Conservation (phyloP, 2,113 vertebrate species). For the Oncorhynchus mykiss region DNA sequence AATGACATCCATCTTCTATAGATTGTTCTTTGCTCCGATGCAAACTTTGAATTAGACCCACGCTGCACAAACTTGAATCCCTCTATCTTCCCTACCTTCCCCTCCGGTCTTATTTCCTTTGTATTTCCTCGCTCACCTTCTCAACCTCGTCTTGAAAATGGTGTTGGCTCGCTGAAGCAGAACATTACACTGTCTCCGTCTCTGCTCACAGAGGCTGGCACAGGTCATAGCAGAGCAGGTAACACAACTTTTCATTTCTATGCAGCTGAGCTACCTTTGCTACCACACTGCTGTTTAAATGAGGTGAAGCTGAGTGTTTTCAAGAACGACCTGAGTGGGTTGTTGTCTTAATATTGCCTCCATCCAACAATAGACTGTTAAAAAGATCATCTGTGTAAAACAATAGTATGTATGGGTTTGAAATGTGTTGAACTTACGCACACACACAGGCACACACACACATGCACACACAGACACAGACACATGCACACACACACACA, state of each 20-base stretch:
- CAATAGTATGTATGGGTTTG: too few relatives aligned
- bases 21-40: conserved; percentile 30
- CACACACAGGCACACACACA: neutral
- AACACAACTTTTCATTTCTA: conserved; percentile 23
- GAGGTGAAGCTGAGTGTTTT: neutral
- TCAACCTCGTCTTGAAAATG: conserved; percentile 43
- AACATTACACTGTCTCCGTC: conserved; percentile 53
- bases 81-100: conserved; percentile 21
- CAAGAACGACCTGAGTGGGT: neutral
- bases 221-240: conserved; percentile 18
- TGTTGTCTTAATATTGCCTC: neutral
- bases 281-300: conserved; percentile 18
- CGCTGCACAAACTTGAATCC: conserved; percentile 41
- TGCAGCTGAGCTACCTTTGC: conserved; percentile 32
- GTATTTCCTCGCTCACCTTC: conserved; percentile 21
- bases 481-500: too few relatives aligned
- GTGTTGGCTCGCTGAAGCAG: conserved; percentile 40
- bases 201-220: conserved; percentile 33
- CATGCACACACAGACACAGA: too few relatives aligned
- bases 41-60: conserved; percentile 11
- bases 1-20: neutral
- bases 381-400: too few relatives aligned
- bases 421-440: neutral
- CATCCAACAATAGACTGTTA: neutral
- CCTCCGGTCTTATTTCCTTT: conserved; percentile 38